These are phyloP conservation scores for Uria lomvia DNA, from an alignment of 2,113 vertebrate genomes.

Conservation along the genomic window DNA sequence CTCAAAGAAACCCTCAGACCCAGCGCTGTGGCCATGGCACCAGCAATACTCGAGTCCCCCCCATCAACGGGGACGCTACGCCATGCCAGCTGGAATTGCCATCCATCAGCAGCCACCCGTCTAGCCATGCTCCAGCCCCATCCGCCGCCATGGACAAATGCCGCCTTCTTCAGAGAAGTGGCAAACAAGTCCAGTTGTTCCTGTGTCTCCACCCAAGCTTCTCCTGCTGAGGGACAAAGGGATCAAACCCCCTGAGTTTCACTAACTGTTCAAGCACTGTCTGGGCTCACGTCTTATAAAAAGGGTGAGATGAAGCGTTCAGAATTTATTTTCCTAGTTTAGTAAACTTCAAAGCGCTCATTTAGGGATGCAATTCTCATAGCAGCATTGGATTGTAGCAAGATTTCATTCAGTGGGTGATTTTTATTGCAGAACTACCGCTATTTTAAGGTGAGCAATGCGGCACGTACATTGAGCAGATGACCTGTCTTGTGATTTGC, in stretches of 20 bases:
- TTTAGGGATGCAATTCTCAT: not conserved
- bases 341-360: not conserved
- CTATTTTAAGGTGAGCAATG: not conserved
- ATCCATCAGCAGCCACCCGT: rapidly evolving
- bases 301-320: not conserved
- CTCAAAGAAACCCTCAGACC: not conserved
- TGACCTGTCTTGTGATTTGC: not conserved
- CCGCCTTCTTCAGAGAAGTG: not conserved
- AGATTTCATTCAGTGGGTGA: not conserved
- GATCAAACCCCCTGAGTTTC: not conserved
- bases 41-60: rapidly evolving
- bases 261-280: not conserved
- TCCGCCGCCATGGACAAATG: not conserved
- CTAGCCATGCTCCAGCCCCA: not conserved
- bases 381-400: not conserved
- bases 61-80: too few species aligned
- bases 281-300: not conserved
- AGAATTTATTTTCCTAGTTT: not conserved
- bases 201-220: not conserved
- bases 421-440: not conserved
- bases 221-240: not conserved
- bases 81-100: not conserved
- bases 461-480: not conserved
- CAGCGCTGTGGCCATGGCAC: rapidly evolving
- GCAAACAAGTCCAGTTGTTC: not conserved